These are phyloP conservation scores for Oegoconia quadripuncta DNA, from an alignment of 2,888 invertebrate species.

Conservation along the genomic window DNA sequence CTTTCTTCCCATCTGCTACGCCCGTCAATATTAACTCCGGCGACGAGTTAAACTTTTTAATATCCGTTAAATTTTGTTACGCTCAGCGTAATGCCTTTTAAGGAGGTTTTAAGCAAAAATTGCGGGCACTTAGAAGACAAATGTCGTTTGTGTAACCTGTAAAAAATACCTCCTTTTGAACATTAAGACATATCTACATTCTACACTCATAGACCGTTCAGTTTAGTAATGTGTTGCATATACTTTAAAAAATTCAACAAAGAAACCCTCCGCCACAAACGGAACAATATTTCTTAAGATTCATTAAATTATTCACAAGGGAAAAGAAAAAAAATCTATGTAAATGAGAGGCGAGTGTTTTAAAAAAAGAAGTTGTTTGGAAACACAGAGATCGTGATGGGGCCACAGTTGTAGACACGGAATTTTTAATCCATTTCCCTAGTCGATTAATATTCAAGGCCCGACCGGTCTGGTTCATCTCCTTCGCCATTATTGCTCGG, in stretches of 20 bases:
- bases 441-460: constrained; percentile 78
- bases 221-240: constrained; percentile 8
- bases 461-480: constrained; percentile 78
- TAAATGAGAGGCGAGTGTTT: constrained; percentile 68
- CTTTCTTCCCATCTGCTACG: constrained; percentile 75
- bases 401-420: constrained; percentile 65
- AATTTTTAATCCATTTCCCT: constrained; percentile 80
- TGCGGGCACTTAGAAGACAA: constrained; percentile 31
- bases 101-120: constrained; percentile 34
- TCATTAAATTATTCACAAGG: constrained; percentile 77
- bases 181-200: too few species aligned
- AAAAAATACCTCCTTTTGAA: constrained; percentile 2
- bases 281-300: constrained; percentile 65
- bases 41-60: constrained; percentile 76
- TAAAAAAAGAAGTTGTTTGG: constrained; percentile 76
- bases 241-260: constrained; percentile 20
- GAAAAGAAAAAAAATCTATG: constrained; percentile 64
- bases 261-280: constrained; percentile 31
- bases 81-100: constrained; percentile 63
- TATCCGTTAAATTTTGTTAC: constrained; percentile 78
- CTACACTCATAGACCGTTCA: too few species aligned
- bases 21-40: constrained; percentile 79
- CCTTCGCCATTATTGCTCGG: constrained; percentile 72
- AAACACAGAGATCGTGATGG: constrained; percentile 65
- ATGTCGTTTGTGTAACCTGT: constrained; percentile 21